A percentile compares a stretch with the other conserved stretches of the same genome.
Evolutionary conservation across 2,797 vertebrate genomes (phyloP).

Genomic region (Falco biarmicus): DNA sequence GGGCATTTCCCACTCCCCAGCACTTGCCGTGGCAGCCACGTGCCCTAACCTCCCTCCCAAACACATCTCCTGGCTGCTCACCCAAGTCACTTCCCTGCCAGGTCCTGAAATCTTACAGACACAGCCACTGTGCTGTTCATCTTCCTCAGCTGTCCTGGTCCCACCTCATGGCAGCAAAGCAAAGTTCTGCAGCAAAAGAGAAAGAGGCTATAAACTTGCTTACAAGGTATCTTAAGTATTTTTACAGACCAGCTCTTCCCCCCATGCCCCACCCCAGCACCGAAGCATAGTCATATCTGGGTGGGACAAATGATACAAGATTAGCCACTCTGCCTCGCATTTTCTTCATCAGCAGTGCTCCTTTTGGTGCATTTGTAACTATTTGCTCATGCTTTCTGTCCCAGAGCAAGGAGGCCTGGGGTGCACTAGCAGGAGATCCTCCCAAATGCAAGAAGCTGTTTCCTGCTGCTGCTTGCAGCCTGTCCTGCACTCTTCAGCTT

Average conservation of each 20-base stretch:
- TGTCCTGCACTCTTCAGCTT: background rate
- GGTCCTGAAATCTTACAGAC: background rate
- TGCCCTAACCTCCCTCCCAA: background rate
- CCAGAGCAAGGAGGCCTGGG: background rate
- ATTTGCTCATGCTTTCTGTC: background rate
- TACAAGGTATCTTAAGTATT: background rate
- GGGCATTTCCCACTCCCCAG: background rate
- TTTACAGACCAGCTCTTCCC: background rate
- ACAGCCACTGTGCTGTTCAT: background rate
- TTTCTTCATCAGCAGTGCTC: background rate
- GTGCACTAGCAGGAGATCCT: background rate
- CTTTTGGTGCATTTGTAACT: background rate
- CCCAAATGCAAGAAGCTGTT: background rate
- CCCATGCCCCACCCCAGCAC: background rate
- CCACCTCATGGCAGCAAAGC: background rate
- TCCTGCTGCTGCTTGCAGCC: background rate
- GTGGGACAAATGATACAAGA: background rate
- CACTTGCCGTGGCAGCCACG: background rate
- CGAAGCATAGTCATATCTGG: background rate
- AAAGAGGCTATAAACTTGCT: background rate
- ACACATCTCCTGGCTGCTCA: background rate
- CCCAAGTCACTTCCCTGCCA: background rate
- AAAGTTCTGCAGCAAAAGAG: background rate
- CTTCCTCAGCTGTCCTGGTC: background rate
- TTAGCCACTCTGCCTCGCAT: background rate